Base-by-base conservation (phyloP, 2,797 vertebrate species). In the Sebastes steindachneri region DNA sequence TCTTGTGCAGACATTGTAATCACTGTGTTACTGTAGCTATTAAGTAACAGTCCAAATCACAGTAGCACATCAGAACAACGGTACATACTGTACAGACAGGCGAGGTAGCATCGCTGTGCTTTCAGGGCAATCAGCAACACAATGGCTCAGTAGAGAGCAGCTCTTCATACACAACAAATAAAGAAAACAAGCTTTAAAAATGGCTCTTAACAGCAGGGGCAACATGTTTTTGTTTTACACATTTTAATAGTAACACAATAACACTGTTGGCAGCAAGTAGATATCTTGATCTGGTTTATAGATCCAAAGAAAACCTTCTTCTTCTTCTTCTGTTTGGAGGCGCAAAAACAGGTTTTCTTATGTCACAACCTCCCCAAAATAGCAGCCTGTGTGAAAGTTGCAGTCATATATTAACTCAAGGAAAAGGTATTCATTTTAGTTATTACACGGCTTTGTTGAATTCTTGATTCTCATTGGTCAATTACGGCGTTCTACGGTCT, bases 61-160 rank as follows among this genome's bases (percentile, higher is more conserved):
- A 72, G 60, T 68, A 82, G 53, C 66, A 78, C 69, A 82, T 89
- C 57, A 80, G 70, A 83, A 77, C 85, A 84, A 48, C 68, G 72
- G 71, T 57, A 57, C 67, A 29, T 23, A 10, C 21, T 33, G 64
- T 10, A 31, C 65, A 75, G 69, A 60, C 35, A 76, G 48, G 59
- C 9, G 9, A 73, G 60, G 72, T 54, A 79, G 53, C 64, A 15
- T 48, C 17, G 31, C 62, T 17, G 25, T 81, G 68, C 78, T 81
- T 88, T 78, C 33, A 53, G 75, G 84, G 68, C 77, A 77, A 84
- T 79, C 31, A 59, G 31, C 53, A 79, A 48, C 78, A 82, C 77
- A 78, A 25, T 80, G 66, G 33, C 68, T 62, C 67, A 62, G 45
- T 3, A n/a, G 68, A 76, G 53, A 73, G 58, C 35, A 75, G 51